Evolutionary conservation across 2,888 invertebrate genomes (phyloP), one percentile per base, ranked within the genome.

Genomic region (Eupeodes luniger): DNA sequence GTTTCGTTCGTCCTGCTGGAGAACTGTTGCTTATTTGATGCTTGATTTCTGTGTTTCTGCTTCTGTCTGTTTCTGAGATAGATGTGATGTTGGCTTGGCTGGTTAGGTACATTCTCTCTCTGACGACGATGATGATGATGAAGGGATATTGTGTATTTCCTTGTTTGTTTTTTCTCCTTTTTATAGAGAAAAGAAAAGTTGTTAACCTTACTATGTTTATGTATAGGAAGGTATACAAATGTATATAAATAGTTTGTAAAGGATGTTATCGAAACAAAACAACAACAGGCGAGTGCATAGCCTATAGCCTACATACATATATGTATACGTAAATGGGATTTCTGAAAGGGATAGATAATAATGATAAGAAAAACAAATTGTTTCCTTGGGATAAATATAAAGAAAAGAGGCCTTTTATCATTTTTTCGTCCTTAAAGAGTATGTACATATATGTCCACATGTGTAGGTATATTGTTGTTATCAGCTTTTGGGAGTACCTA

Each of bases 1-100:
- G 27, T 27, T 27, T 27, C 2, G 27, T 47, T 79, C 44, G 67
- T 75, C 64, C 79, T 78, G 69, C 2, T 51, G 51, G 16, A 62
- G 78, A 86, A 86, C 86, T 86, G 86, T 87, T 87, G 86, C 83
- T 82, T 69, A 44, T 55, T 69, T 78, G 11, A 36, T 27, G 53
- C 40, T 55, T 53, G 49, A 49, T 14, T 49, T 49, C 5, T 66
- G 66, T 40, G 5, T 40, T 40, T 40, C 1, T 49, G 14, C 49
- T 66, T 40, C 27, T 66, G 66, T 40, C 27, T 66, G 66, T 9
- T 66, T 27, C 27, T 67, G 40, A 34, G 9, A 40, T 40, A 40
- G 5, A 40, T 40, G 6, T 40, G 49, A 2, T 67, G 27, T 27
- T 27, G 27, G 27, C 27, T 27, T 27, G 51, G 36, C 14, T 3